Conservation (phyloP, 1,140 invertebrate species). For the Panulirus ornatus region DNA sequence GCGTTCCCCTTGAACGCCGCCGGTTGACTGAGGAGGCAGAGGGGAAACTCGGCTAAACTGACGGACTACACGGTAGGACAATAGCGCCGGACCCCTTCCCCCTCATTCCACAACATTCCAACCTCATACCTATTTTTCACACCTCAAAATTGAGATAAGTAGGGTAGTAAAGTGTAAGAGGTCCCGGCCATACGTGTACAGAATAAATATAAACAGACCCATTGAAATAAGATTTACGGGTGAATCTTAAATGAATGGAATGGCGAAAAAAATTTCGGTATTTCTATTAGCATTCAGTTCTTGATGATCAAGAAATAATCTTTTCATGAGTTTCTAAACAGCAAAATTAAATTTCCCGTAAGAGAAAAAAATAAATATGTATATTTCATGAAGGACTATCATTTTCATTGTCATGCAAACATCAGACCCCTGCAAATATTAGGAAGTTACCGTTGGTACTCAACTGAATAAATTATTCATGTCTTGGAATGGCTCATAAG, state of each 20-base stretch:
- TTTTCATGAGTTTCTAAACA: too few species aligned
- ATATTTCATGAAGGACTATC: too few species aligned
- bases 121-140: conserved; percentile 48
- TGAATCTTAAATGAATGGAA: background rate
- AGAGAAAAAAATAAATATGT: too few species aligned
- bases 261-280: too few species aligned
- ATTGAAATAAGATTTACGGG: background rate
- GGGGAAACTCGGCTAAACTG: conserved; percentile 31
- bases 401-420: too few species aligned
- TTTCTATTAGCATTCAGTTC: too few species aligned
- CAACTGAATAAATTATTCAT: too few species aligned
- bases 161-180: conserved; percentile 24
- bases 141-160: conserved; percentile 49
- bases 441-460: too few species aligned
- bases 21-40: conserved; percentile 34
- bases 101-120: conserved; percentile 31
- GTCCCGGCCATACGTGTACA: background rate
- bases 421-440: too few species aligned
- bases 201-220: conserved; percentile 1
- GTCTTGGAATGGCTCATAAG: too few species aligned
- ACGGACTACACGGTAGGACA: conserved; percentile 14
- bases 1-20: background rate
- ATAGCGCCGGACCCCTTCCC: conserved; percentile 20
- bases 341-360: too few species aligned
- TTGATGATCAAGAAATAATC: too few species aligned